Conservation (phyloP, 2,113 vertebrate genomes). For the Prionailurus bengalensis region DNA sequence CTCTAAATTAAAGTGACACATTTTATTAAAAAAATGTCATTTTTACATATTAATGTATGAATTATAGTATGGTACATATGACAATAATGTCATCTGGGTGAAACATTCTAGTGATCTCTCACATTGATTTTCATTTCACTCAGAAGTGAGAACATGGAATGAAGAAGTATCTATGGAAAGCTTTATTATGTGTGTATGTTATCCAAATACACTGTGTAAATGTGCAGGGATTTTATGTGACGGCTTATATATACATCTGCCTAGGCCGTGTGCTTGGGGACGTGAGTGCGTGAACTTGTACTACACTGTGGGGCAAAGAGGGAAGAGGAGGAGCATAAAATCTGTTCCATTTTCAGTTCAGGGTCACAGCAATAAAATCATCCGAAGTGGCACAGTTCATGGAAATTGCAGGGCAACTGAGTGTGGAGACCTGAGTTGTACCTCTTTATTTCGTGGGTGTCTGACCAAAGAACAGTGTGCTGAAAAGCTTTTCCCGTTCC, state of each 20-base stretch:
- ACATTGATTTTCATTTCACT: slow-evolving; percentile 73
- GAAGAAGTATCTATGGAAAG: slow-evolving; percentile 79
- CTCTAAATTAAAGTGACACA: slow-evolving; percentile 87
- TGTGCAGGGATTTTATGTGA: slow-evolving; percentile 75
- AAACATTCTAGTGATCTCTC: slow-evolving; percentile 75
- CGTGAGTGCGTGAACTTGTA: not conserved
- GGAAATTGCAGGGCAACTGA: slow-evolving; percentile 17
- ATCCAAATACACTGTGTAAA: slow-evolving; percentile 75
- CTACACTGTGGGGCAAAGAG: not conserved
- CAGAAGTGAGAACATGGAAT: slow-evolving; percentile 66
- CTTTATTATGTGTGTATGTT: slow-evolving; percentile 80
- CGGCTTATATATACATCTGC: slow-evolving; percentile 72
- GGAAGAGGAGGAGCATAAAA: slow-evolving; percentile 52
- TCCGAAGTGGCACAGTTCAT: slow-evolving; percentile 45
- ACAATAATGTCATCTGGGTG: slow-evolving; percentile 80
- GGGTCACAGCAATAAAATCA: slow-evolving; percentile 45
- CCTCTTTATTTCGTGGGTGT: not conserved
- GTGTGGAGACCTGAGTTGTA: not conserved
- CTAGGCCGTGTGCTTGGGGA: slow-evolving; percentile 17
- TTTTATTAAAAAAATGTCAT: slow-evolving; percentile 86
- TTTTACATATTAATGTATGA: slow-evolving; percentile 84
- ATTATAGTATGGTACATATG: slow-evolving; percentile 79
- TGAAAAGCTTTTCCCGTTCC: not conserved
- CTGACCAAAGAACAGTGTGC: not conserved
- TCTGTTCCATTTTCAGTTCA: slow-evolving; percentile 5